Base-by-base conservation (phyloP, 2,113 vertebrate genomes). In the Dinomys branickii region DNA sequence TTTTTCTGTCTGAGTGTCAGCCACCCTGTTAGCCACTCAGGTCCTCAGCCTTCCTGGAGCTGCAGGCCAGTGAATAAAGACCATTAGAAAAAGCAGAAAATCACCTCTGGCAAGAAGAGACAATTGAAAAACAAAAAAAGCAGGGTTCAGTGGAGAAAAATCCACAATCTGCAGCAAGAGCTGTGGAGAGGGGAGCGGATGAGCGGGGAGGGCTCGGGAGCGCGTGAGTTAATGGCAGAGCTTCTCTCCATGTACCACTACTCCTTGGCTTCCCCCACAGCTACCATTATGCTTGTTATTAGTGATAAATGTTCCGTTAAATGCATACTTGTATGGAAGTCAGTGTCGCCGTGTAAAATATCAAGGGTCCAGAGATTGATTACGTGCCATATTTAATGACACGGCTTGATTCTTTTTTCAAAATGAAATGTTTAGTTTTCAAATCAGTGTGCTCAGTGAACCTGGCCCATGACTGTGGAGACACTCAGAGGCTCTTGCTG, bases 281-380 rank as follows among this genome's bases (percentile, higher is more conserved):
- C 94, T 63, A 87, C 90, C 93, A 88, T 96, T 80, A 69, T 80
- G 88, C 88, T 97, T 94, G 93, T 96, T 95, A 97, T 97, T 95
- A 94, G 96, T 96, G 96, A 97, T 93, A 97, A 97, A 97, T 97
- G 97, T 96, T 97, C 95, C 52, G 0, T 96, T 94, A 97, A 92
- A 96, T 35, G 81, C 58, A 35, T 47, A 5, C 65, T 93, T 47
- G 2, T 80, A 2, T 87, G 47, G 88, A 88, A 82, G 93, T 78
- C 9, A 0, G 59, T 2, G 3, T 58, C 4, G 28, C 93, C 33
- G 7, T 94, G 82, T 69, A 78, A 92, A 88, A 86, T 89, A 89
- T 88, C 84, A 28, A 88, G 90, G 85, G 82, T 69, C 69, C 35
- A 0, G 17, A 90, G 96, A 97, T 92, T 80, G 94, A 97, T 97